These are phyloP conservation scores for Enhydra lutris DNA, from an alignment of 2,113 vertebrate genomes.

Conservation along the genomic window DNA sequence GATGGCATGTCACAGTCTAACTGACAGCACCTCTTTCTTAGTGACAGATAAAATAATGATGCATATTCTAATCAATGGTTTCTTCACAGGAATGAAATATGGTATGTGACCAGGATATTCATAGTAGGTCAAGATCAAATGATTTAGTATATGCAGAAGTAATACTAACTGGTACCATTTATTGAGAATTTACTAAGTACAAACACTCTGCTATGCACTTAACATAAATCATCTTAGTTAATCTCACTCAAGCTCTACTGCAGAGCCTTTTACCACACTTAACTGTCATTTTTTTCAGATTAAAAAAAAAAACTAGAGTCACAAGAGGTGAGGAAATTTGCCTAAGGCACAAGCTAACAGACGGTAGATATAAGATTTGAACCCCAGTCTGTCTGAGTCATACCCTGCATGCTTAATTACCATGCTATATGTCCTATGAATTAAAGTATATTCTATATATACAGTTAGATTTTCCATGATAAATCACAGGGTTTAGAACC, in stretches of 20 bases:
- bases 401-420: neutral
- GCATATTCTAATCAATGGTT: slow-evolving; percentile 17
- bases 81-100: slow-evolving; percentile 25
- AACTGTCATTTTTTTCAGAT: neutral
- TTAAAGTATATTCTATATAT: neutral
- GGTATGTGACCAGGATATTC: neutral
- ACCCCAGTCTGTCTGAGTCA: neutral
- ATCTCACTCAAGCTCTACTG: neutral
- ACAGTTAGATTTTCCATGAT: neutral
- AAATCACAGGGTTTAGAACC: neutral
- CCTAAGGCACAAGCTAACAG: neutral
- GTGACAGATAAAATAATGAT: slow-evolving; percentile 40
- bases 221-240: slow-evolving; percentile 48
- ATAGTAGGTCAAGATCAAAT: slow-evolving; percentile 8
- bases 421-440: neutral
- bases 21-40: slow-evolving; percentile 18
- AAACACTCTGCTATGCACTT: neutral
- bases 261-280: neutral
- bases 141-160: neutral
- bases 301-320: neutral
- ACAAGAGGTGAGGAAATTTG: neutral
- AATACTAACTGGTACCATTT: slow-evolving; percentile 19
- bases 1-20: slow-evolving; percentile 19
- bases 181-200: slow-evolving; percentile 33
- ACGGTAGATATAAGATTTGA: neutral